A percentile compares a stretch with the other conserved stretches of the same genome.
Conservation (phyloP, 2,113 vertebrate species). For the Verasper variegatus region DNA sequence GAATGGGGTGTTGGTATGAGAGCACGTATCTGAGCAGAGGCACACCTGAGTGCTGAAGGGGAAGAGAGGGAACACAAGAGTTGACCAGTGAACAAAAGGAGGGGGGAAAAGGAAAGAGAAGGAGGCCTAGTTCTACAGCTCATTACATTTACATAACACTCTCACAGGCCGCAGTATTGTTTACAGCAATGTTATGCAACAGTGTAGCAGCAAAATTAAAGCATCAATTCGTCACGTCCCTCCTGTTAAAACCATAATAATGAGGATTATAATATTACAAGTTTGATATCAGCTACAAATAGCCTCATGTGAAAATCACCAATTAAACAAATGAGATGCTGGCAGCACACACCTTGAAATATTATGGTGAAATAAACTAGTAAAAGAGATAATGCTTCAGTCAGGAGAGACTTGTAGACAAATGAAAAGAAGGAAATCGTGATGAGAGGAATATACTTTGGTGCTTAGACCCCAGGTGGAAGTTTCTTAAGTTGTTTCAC, state of each 20-base stretch:
- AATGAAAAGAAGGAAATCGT: too few species aligned
- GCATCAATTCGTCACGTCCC: background rate
- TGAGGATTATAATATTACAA: background rate
- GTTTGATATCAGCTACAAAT: too few species aligned
- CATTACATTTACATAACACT: background rate
- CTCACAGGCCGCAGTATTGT: background rate
- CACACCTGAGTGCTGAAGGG: background rate
- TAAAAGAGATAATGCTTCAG: too few species aligned
- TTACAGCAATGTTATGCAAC: background rate
- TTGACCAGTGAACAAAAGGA: background rate
- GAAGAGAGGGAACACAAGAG: background rate
- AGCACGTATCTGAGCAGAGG: slow-evolving; percentile 7
- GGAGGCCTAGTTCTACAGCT: background rate
- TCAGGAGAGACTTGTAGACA: too few species aligned
- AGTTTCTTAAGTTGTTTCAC: background rate
- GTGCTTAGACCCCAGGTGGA: too few species aligned
- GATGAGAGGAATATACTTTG: too few species aligned
- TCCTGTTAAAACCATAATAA: background rate
- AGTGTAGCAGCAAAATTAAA: background rate
- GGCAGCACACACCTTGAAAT: too few species aligned
- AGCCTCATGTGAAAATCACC: too few species aligned
- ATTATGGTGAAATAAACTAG: too few species aligned
- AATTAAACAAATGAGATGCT: too few species aligned
- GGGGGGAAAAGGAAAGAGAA: background rate
- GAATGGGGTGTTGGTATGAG: too few species aligned